phyloP scores from a whole-genome alignment of 2,113 vertebrate species.

The Glareola pratincola region DNA sequence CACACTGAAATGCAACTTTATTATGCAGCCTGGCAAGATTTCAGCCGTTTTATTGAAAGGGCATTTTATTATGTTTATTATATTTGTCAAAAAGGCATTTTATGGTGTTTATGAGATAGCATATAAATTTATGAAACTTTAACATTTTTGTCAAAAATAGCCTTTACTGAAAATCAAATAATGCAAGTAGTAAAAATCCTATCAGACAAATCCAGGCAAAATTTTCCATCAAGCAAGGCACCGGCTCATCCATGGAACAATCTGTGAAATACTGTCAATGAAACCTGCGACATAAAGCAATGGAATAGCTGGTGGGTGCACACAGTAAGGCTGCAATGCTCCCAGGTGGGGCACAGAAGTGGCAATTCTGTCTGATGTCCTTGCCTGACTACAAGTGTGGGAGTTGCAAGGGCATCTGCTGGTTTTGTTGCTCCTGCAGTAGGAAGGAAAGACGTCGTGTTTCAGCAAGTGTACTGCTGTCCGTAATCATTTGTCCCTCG shows the following conservation, averaged over 20 bases:
- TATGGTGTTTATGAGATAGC: slow-evolving; percentile 37
- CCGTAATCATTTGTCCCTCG: background rate
- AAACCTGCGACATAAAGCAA: background rate
- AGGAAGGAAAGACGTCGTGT: background rate
- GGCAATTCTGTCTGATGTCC: background rate
- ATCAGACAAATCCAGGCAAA: slow-evolving; percentile 13
- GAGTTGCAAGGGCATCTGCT: background rate
- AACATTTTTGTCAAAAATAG: slow-evolving; percentile 50
- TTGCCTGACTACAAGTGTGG: background rate
- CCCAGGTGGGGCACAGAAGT: background rate
- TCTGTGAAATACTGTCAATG: background rate
- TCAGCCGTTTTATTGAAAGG: slow-evolving; percentile 19
- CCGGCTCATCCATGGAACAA: background rate
- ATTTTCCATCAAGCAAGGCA: background rate
- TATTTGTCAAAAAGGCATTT: slow-evolving; percentile 43
- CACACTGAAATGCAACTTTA: slow-evolving; percentile 7
- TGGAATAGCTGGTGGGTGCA: background rate
- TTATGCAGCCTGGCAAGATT: slow-evolving; percentile 7
- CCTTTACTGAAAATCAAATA: slow-evolving; percentile 58
- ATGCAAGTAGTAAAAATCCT: slow-evolving; percentile 7
- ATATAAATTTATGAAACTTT: slow-evolving; percentile 40
- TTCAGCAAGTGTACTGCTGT: background rate
- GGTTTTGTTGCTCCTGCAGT: background rate
- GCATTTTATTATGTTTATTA: slow-evolving; percentile 57
- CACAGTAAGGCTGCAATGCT: background rate